Evolutionary conservation across 2,797 vertebrate genomes (phyloP).

Genomic region (Tadarida brasiliensis): DNA sequence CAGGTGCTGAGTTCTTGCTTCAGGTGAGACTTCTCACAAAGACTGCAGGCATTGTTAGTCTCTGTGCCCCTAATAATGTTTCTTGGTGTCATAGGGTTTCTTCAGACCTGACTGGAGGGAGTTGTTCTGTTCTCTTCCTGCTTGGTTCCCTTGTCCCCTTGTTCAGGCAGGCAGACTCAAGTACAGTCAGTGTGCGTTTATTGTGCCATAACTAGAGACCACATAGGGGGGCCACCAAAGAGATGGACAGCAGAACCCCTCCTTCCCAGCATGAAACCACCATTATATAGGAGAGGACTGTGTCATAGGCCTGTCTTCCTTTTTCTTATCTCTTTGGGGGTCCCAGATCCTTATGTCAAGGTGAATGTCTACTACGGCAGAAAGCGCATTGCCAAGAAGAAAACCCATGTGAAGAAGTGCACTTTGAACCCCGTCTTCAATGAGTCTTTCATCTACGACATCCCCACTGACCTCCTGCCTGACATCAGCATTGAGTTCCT

Average conservation of each 20-base stretch:
- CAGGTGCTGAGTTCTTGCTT: neutral
- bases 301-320: conserved; percentile 81
- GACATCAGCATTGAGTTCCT: conserved; percentile 97
- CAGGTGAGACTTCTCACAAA: neutral
- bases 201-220: neutral
- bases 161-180: neutral
- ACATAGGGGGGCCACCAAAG: neutral
- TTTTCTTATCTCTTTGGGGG: conserved; percentile 10
- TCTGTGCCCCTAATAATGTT: neutral
- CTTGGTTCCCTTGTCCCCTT: neutral
- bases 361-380: conserved; percentile 97
- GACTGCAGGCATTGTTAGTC: neutral
- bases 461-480: conserved; percentile 94
- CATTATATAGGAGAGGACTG: conserved; percentile 60
- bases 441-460: conserved; percentile 98
- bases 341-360: conserved; percentile 97
- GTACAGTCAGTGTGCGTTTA: neutral
- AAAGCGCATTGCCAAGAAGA: conserved; percentile 98
- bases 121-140: neutral
- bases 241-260: neutral
- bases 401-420: conserved; percentile 98
- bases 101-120: neutral
- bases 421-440: conserved; percentile 98
- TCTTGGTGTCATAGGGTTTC: neutral
- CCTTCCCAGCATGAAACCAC: neutral